Evolutionary conservation across 1,140 invertebrate species (phyloP), one percentile per base, ranked within the genome.

Genomic region (Mactra quadrangularis): DNA sequence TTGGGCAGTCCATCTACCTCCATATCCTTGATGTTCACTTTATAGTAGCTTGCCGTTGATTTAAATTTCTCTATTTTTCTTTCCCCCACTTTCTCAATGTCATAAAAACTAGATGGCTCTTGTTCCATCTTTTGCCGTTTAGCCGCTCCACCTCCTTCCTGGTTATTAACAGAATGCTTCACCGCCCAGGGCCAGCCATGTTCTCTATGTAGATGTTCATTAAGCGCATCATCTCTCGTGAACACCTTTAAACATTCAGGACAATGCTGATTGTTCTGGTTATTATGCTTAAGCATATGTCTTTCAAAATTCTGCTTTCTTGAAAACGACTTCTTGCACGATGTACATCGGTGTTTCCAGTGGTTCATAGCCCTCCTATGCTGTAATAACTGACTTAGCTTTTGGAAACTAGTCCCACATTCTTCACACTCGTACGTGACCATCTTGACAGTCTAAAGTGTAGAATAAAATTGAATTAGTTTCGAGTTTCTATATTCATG

Each of bases 191-290:
- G n/a, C n/a, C n/a, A n/a, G n/a, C n/a, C n/a, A n/a, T n/a, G n/a
- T n/a, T n/a, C 66, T 52, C 50, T 38, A 31, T 50, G 66, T 41
- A 70, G 38, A 50, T 70, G 66, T 47, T 70, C 25, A 29, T 70
- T 29, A 1, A 70, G 17, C 3, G 66, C 41, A 9, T 70, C 66
- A 4, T 50, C 41, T 25, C 66, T 47, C 17, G 27, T n/a, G 25
- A 70, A 50, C 41, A 70, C 66, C 17, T 50, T 47, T 70, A 45
- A 15, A n/a, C n/a, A n/a, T n/a, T n/a, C n/a, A n/a, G n/a, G n/a
- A n/a, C n/a, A n/a, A n/a, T n/a, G n/a, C n/a, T 70, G 66, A 19
- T 19, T 70, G 27, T 70, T 70, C 27, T 70, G 22, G 19, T 52
- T 13, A 3, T 29, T 52, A 45, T 70, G 66, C 25, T 50, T 47